Base-by-base conservation (phyloP, 2,888 invertebrate species). In the Temnothorax rugatulus region DNA sequence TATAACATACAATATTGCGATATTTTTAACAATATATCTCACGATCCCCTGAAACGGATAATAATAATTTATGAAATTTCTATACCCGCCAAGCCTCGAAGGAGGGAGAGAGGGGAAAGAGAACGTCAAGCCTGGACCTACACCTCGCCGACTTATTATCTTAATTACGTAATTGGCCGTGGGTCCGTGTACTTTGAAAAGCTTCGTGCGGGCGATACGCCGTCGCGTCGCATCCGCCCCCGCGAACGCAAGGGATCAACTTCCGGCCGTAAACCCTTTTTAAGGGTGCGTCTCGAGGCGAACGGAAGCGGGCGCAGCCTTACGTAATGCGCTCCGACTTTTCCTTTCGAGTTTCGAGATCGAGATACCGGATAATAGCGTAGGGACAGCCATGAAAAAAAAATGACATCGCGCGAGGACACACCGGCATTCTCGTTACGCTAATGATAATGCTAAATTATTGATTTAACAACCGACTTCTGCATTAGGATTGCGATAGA, bases 211-310 rank as follows among this genome's bases (percentile, higher is more conserved):
- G 38, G 21, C 41, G 57, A 76, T 57, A 54, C 25, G 34, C 63
- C 79, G 34, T 38, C 44, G 21, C 76, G 69, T 41, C 66, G 84
- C 75, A 82, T 82, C 86, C 77, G 91, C 85, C 87, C 89, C 87
- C 90, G 87, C 88, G 84, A 76, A 38, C 68, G 84, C 84, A 54
- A 66, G 41, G 90, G 91, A 90, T 91, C 92, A 87, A 93, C 92
- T 93, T 93, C 93, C 93, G 93, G 91, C 89, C 92, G 90, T 92
- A 92, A 93, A 90, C 82, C 57, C 85, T 57, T 89, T 90, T 90
- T 90, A 92, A 93, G 92, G 92, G 91, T 89, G 91, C 89, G 91
- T 87, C 91, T 57, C 75, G 84, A 38, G 50, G 54, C 59, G 73
- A 86, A 87, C 87, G 85, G 88, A 87, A 90, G 86, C 86, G 84